These are phyloP conservation scores for Caenorhabditis latens DNA, from an alignment of 1,140 invertebrate genomes.

Conservation along the genomic window DNA sequence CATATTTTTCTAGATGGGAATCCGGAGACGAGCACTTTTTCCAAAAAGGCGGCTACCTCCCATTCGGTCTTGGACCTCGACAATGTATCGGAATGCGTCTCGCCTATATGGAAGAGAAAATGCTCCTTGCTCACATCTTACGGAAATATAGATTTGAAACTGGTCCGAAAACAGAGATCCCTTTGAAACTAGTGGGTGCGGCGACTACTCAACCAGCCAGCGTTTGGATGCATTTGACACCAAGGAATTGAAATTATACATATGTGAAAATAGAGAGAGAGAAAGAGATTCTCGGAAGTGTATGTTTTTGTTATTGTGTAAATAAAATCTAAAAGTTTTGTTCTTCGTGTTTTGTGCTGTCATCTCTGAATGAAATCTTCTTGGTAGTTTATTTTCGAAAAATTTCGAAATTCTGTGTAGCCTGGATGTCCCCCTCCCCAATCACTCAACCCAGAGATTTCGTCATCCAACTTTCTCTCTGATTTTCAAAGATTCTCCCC, in stretches of 20 bases:
- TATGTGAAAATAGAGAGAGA: background rate
- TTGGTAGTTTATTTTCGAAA: too few species aligned
- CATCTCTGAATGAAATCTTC: too few species aligned
- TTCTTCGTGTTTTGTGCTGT: too few species aligned
- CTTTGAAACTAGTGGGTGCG: conserved; percentile 31
- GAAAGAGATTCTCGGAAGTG: too few species aligned
- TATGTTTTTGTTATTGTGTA: too few species aligned
- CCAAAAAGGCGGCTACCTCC: conserved; percentile 75
- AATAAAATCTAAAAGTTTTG: too few species aligned
- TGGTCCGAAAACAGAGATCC: background rate
- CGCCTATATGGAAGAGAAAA: conserved; percentile 82
- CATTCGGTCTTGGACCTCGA: conserved; percentile 81
- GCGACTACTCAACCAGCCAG: background rate
- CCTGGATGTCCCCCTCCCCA: too few species aligned
- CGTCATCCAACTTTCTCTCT: too few species aligned
- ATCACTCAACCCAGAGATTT: too few species aligned
- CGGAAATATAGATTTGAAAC: conserved; percentile 65
- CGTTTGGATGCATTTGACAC: conserved; percentile 15
- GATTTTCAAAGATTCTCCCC: too few species aligned
- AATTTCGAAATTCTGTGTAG: too few species aligned
- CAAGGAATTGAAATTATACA: background rate
- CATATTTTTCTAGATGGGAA: conserved; percentile 56
- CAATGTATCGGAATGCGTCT: conserved; percentile 82
- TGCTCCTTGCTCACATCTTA: conserved; percentile 79
- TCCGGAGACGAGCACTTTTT: conserved; percentile 14